Evolutionary conservation across 2,797 vertebrate species (phyloP).

Genomic region (Poeciliopsis gracilis): DNA sequence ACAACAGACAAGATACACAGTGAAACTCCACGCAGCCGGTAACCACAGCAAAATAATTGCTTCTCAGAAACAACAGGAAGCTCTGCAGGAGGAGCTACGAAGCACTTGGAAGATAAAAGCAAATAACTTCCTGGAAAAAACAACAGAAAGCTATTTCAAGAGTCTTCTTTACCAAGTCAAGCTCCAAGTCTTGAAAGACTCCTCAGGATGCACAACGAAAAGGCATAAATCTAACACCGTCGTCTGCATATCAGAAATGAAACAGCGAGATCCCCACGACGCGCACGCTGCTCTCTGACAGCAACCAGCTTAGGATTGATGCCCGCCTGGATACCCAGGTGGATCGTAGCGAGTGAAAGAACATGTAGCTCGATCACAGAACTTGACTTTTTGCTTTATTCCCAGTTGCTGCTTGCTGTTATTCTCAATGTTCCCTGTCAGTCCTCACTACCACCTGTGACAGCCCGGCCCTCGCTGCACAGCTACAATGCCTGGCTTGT

Average conservation of each 20-base stretch:
- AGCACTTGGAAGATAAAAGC: not conserved
- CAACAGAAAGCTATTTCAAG: not conserved
- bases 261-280: not conserved
- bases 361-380: not conserved
- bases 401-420: not conserved
- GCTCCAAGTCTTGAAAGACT: not conserved
- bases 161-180: not conserved
- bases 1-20: constrained; percentile 1
- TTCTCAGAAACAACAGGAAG: not conserved
- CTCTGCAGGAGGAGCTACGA: not conserved
- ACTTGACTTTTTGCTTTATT: not conserved
- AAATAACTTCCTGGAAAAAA: not conserved
- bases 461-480: not conserved
- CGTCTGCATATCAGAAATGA: not conserved
- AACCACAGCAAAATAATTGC: constrained; percentile 8
- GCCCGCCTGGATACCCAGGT: not conserved
- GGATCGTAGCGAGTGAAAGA: not conserved
- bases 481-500: not conserved
- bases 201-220: not conserved
- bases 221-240: not conserved
- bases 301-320: not conserved
- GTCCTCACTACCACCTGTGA: not conserved
- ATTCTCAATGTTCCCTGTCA: not conserved
- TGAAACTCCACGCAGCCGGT: not conserved
- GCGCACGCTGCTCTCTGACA: not conserved